phyloP scores from a whole-genome alignment of 1,140 invertebrate genomes.

The Heliconius hermathena region DNA sequence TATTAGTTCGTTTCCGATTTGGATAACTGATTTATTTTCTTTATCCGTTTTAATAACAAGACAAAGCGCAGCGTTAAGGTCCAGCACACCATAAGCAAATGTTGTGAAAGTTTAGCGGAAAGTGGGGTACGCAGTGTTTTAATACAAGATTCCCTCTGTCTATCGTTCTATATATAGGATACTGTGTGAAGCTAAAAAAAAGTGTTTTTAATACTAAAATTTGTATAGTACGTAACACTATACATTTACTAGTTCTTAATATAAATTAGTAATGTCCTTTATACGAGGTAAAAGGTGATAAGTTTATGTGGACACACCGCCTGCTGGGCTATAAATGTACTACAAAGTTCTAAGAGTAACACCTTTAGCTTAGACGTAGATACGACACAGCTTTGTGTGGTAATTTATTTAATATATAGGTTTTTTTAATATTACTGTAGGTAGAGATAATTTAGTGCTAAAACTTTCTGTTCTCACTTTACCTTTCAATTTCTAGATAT shows the following conservation, averaged over 20 bases:
- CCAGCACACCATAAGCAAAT: too few relatives aligned
- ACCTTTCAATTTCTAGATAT: neutral
- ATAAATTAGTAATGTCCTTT: neutral
- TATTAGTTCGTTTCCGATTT: too few relatives aligned
- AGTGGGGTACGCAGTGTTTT: too few relatives aligned
- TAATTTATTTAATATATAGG: neutral
- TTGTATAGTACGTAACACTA: too few relatives aligned
- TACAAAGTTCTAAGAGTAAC: neutral
- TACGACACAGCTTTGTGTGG: neutral
- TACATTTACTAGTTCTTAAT: neutral
- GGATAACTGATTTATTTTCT: too few relatives aligned
- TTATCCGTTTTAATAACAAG: too few relatives aligned
- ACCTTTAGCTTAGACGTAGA: neutral
- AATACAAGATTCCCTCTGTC: too few relatives aligned
- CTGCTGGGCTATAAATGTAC: conserved; percentile 13
- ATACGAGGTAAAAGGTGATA: neutral
- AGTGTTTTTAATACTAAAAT: too few relatives aligned
- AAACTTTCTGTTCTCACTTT: neutral
- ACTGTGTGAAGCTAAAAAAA: neutral
- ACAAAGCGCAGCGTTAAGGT: too few relatives aligned
- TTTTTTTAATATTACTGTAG: neutral
- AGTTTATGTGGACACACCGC: neutral
- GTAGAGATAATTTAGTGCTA: neutral
- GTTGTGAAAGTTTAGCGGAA: too few relatives aligned
- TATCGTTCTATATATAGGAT: neutral